A percentile compares a stretch with the other conserved stretches of the same genome.
Conservation (phyloP, 2,888 invertebrate genomes). For the Eristalis pertinax region DNA sequence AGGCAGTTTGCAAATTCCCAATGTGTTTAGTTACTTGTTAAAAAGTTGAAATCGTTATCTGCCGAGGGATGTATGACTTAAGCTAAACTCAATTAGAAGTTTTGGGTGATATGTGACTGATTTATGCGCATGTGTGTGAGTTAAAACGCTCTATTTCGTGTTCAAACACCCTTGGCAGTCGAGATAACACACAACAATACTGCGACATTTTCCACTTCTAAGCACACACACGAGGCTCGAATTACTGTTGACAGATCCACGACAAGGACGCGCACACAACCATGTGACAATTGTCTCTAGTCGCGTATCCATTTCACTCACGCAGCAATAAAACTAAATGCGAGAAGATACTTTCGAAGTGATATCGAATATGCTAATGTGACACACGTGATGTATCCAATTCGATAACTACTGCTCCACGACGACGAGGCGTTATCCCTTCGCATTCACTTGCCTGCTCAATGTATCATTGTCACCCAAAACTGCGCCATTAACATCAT, state of each 20-base stretch:
- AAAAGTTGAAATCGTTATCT: not conserved
- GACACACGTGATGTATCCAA: conserved; percentile 49
- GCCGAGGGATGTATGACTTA: not conserved
- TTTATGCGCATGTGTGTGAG: not conserved
- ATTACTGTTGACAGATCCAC: conserved; percentile 4
- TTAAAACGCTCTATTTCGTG: not conserved
- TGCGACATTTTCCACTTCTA: not conserved
- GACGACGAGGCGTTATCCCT: conserved; percentile 28
- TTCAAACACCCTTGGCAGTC: not conserved
- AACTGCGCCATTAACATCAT: conserved; percentile 20
- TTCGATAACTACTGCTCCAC: conserved; percentile 7
- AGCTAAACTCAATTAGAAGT: not conserved
- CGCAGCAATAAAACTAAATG: conserved; percentile 44
- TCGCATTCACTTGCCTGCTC: conserved; percentile 23
- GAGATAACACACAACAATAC: not conserved
- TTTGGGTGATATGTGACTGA: not conserved
- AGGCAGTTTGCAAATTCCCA: no score
- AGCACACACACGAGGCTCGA: not conserved
- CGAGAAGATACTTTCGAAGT: conserved; percentile 37
- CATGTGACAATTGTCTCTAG: not conserved
- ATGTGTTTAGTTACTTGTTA: not conserved
- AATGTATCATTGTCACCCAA: conserved; percentile 35
- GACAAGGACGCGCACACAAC: not conserved
- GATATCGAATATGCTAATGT: conserved; percentile 54
- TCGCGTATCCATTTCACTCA: conserved; percentile 25